These are phyloP conservation scores for Chlorodrepanis virens DNA, from an alignment of 2,113 vertebrate species.

Conservation along the genomic window DNA sequence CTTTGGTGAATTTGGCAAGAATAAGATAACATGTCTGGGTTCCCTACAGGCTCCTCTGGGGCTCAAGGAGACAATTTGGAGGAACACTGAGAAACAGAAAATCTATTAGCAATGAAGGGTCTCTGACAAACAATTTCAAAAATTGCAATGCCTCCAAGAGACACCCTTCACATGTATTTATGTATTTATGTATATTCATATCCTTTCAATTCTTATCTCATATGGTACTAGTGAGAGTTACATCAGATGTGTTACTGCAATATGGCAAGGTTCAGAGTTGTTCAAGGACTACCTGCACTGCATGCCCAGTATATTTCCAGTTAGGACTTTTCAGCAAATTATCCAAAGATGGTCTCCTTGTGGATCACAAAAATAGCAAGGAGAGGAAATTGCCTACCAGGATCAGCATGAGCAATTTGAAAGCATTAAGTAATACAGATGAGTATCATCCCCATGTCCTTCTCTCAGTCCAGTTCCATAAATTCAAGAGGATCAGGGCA, in stretches of 20 bases:
- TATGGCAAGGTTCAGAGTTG: background rate
- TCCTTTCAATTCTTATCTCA: background rate
- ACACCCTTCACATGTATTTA: background rate
- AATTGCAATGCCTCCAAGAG: background rate
- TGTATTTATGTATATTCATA: background rate
- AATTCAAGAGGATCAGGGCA: background rate
- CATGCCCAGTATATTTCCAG: background rate
- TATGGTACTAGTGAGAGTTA: background rate
- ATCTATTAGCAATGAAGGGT: background rate
- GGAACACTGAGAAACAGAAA: background rate
- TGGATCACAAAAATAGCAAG: background rate
- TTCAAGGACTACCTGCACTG: background rate
- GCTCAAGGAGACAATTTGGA: background rate
- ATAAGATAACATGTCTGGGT: background rate
- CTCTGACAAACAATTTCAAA: background rate
- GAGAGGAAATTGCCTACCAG: background rate
- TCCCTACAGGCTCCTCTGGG: background rate
- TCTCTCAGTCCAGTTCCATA: background rate
- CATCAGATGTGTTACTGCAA: background rate
- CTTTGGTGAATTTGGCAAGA: background rate
- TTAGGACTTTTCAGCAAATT: background rate
- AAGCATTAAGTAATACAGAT: background rate
- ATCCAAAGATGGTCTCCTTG: background rate
- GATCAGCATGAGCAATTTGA: background rate
- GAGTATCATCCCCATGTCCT: background rate